A percentile compares a stretch with the other conserved stretches of the same genome.
These are phyloP conservation scores for Spea multiplicata DNA, from an alignment of 2,113 vertebrate genomes.

Conservation along the genomic window DNA sequence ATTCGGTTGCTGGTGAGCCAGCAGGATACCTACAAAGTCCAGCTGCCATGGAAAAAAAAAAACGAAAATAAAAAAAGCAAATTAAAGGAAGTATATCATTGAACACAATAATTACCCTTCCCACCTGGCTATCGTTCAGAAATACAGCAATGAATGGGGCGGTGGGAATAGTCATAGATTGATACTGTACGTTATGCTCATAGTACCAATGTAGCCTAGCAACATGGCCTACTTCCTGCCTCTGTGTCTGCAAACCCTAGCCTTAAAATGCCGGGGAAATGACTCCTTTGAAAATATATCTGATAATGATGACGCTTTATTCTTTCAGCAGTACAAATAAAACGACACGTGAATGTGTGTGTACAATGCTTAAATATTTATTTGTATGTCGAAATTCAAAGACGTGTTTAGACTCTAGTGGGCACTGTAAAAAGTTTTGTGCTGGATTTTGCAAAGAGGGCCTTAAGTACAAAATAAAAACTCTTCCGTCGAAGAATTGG, in stretches of 20 bases:
- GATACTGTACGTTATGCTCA: neutral
- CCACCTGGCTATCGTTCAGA: slow-evolving; percentile 26
- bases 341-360: neutral
- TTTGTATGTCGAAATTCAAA: neutral
- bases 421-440: neutral
- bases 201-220: slow-evolving; percentile 6
- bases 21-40: slow-evolving; percentile 34
- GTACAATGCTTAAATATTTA: neutral
- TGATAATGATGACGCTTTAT: neutral
- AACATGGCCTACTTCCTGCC: neutral
- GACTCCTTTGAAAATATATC: neutral
- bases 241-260: neutral
- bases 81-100: slow-evolving; percentile 20
- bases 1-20: slow-evolving; percentile 21
- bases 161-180: slow-evolving; percentile 4
- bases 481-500: too few species aligned
- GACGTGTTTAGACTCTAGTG: neutral
- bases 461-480: too few species aligned
- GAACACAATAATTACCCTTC: slow-evolving; percentile 29
- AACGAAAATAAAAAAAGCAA: slow-evolving; percentile 11
- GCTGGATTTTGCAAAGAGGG: too few species aligned
- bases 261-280: neutral
- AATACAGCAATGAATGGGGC: neutral
- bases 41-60: slow-evolving; percentile 12
- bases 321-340: neutral